phyloP scores from a whole-genome alignment of 1,140 invertebrate species.

The Drosophila nikananu region DNA sequence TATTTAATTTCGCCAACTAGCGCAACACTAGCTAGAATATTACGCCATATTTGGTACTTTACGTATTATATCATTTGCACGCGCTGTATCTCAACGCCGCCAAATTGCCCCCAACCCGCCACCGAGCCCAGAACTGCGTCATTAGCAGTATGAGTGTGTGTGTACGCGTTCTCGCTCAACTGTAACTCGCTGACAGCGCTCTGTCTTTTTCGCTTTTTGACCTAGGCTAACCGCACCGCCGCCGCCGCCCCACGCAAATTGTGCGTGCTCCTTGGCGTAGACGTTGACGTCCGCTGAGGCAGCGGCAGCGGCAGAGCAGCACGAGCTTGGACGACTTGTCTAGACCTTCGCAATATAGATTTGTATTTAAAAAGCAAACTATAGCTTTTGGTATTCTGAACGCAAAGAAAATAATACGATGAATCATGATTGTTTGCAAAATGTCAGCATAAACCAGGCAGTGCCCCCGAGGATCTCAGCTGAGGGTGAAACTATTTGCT shows the following conservation, averaged over 20 bases:
- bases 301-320: conserved; percentile 24
- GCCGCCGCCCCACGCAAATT: conserved; percentile 38
- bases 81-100: conserved; percentile 21
- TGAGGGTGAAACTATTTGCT: no score
- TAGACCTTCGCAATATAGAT: conserved; percentile 65
- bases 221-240: conserved; percentile 70
- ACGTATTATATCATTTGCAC: conserved; percentile 50
- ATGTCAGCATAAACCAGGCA: neutral
- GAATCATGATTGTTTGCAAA: neutral
- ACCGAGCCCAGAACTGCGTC: conserved; percentile 8
- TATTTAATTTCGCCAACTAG: conserved; percentile 51
- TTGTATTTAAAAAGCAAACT: neutral
- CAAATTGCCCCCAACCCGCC: neutral
- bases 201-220: conserved; percentile 61
- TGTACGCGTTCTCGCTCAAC: conserved; percentile 23
- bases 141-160: conserved; percentile 8
- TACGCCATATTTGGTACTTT: conserved; percentile 45
- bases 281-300: conserved; percentile 31
- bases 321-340: conserved; percentile 52
- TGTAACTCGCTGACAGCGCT: conserved; percentile 27
- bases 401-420: neutral
- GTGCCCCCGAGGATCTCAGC: no score
- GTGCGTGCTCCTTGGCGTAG: conserved; percentile 33
- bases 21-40: conserved; percentile 32
- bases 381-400: neutral